These are phyloP conservation scores for Bubo blakistoni DNA, from an alignment of 2,113 vertebrate genomes.

Conservation along the genomic window DNA sequence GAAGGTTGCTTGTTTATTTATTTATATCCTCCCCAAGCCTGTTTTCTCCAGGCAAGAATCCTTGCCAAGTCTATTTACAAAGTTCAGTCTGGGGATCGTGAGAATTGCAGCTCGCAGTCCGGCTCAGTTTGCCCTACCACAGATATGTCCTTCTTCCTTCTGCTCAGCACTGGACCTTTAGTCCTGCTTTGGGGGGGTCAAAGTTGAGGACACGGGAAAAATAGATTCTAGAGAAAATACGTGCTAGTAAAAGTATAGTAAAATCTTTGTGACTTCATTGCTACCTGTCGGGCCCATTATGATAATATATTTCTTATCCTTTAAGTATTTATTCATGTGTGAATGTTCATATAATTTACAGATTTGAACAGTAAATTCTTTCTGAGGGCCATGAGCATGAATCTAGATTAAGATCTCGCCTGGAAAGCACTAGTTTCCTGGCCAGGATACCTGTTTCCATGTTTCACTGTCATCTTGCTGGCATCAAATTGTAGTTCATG, in stretches of 20 bases:
- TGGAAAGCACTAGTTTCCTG: neutral
- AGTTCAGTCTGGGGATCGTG: slow-evolving; percentile 70
- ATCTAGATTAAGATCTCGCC: neutral
- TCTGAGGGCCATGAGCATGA: neutral
- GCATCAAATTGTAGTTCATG: neutral
- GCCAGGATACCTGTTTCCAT: neutral
- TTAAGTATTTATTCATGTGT: neutral
- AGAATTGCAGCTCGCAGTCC: slow-evolving; percentile 54
- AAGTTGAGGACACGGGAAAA: neutral
- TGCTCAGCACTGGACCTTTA: neutral
- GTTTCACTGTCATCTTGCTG: neutral
- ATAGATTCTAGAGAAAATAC: neutral
- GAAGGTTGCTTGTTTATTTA: neutral
- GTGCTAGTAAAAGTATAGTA: neutral
- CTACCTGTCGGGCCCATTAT: neutral
- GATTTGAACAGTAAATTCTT: neutral
- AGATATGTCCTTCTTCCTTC: neutral
- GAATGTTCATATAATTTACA: neutral
- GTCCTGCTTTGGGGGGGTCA: neutral
- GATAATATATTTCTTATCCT: neutral
- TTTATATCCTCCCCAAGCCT: neutral
- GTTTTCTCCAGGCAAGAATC: slow-evolving; percentile 50
- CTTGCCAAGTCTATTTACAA: slow-evolving; percentile 72
- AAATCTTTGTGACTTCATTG: neutral
- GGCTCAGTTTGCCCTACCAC: neutral